phyloP scores from a whole-genome alignment of 2,888 invertebrate genomes.

The Abscondita cerata region DNA sequence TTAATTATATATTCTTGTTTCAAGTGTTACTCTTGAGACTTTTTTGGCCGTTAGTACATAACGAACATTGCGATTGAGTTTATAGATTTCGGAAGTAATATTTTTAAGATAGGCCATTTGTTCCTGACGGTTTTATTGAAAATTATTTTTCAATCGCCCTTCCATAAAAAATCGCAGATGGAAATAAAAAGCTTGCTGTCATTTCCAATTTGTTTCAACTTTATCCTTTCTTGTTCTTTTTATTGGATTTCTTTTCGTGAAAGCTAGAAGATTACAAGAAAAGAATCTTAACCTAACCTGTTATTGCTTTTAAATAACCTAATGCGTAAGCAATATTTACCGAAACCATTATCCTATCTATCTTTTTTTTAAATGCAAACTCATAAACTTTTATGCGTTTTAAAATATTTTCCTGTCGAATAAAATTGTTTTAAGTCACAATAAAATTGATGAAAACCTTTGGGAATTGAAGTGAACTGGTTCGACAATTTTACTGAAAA shows the following conservation, averaged over 20 bases:
- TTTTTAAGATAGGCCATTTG: conserved; percentile 50
- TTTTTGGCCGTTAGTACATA: conserved; percentile 21
- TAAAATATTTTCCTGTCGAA: conserved; percentile 6
- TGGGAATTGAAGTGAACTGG: conserved; percentile 22
- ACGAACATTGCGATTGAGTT: conserved; percentile 41
- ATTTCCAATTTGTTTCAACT: conserved; percentile 51
- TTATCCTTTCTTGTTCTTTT: conserved; percentile 37
- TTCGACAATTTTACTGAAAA: conserved; percentile 29
- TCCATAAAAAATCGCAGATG: conserved; percentile 44
- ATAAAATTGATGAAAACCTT: conserved; percentile 19
- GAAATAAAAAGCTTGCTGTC: conserved; percentile 52
- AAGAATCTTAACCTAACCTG: conserved; percentile 14
- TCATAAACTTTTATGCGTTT: too few species aligned
- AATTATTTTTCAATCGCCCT: conserved; percentile 52
- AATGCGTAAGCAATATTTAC: not conserved
- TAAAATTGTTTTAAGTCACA: conserved; percentile 22
- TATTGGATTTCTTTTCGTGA: conserved; percentile 17
- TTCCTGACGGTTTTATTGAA: conserved; percentile 55
- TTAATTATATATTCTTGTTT: not conserved
- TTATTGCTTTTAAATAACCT: conserved; percentile 7
- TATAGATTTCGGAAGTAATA: conserved; percentile 47
- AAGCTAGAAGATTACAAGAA: conserved; percentile 16
- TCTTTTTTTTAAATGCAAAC: too few species aligned
- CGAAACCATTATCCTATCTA: too few species aligned
- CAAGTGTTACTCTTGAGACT: not conserved